Evolutionary conservation across 2,888 invertebrate genomes (phyloP).

Genomic region (Lottia scabra): DNA sequence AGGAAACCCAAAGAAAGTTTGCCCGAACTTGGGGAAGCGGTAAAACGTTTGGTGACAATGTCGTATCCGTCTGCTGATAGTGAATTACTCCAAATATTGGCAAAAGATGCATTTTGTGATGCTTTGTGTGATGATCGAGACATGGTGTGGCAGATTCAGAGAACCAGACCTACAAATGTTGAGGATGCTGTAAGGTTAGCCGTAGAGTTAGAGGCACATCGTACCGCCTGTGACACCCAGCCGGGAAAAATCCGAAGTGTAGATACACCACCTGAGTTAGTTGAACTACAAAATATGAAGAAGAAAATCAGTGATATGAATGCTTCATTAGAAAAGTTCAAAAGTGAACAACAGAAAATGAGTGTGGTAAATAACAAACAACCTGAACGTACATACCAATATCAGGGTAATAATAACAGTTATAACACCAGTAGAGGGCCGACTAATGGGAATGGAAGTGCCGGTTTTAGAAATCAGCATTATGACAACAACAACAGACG

Average conservation of each 20-base stretch:
- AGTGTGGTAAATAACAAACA: no score
- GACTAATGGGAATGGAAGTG: no score
- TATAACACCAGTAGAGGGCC: neutral
- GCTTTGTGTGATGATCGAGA: neutral
- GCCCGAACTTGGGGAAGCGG: neutral
- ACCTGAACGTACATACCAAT: no score
- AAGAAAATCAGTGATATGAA: neutral
- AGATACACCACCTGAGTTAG: no score
- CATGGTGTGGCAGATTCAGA: slow-evolving; percentile 3
- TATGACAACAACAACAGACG: neutral
- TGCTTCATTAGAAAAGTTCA: no score
- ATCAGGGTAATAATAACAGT: no score
- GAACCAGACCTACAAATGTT: neutral
- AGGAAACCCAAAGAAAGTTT: neutral
- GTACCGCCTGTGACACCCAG: neutral
- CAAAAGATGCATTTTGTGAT: neutral
- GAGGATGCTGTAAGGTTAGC: neutral
- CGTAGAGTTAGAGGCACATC: neutral
- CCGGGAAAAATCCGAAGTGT: no score
- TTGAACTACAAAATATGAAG: neutral
- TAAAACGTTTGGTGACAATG: neutral
- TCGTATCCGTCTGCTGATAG: neutral
- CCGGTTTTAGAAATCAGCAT: no score
- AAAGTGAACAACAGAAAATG: no score
- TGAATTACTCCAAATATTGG: neutral